A percentile compares a stretch with the other conserved stretches of the same genome.
Evolutionary conservation across 2,113 vertebrate species (phyloP).

Genomic region (Apteryx mantelli): DNA sequence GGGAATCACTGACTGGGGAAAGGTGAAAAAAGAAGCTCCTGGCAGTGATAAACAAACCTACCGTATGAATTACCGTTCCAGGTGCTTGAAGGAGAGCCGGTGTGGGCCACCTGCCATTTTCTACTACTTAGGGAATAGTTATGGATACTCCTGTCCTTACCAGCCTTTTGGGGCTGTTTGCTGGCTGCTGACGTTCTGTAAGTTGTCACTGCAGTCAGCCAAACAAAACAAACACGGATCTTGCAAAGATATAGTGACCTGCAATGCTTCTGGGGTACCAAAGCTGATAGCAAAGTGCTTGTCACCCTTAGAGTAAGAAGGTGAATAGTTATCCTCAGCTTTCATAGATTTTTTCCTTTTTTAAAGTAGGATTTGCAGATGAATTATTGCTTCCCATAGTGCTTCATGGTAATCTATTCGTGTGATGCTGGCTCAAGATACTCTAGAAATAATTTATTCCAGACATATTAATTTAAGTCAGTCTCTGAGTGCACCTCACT

Average conservation of each 20-base stretch:
- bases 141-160: not conserved
- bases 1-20: not conserved
- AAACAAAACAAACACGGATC: not conserved
- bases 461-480: slow-evolving; percentile 58
- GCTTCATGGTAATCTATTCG: slow-evolving; percentile 40
- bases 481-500: slow-evolving; percentile 34
- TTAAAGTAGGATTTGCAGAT: slow-evolving; percentile 14
- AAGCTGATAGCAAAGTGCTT: not conserved
- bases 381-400: slow-evolving; percentile 35
- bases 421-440: slow-evolving; percentile 43
- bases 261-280: not conserved
- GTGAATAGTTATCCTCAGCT: not conserved
- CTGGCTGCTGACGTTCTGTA: not conserved
- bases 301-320: not conserved
- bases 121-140: not conserved
- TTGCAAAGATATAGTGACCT: not conserved
- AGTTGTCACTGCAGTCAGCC: not conserved
- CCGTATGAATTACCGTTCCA: not conserved
- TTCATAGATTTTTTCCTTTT: not conserved
- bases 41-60: not conserved
- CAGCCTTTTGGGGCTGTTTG: not conserved
- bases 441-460: slow-evolving; percentile 61
- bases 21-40: not conserved
- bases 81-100: not conserved
- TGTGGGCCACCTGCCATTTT: not conserved